These are phyloP conservation scores for Phrynosoma blainvillii DNA, from an alignment of 2,113 vertebrate genomes.

Conservation along the genomic window DNA sequence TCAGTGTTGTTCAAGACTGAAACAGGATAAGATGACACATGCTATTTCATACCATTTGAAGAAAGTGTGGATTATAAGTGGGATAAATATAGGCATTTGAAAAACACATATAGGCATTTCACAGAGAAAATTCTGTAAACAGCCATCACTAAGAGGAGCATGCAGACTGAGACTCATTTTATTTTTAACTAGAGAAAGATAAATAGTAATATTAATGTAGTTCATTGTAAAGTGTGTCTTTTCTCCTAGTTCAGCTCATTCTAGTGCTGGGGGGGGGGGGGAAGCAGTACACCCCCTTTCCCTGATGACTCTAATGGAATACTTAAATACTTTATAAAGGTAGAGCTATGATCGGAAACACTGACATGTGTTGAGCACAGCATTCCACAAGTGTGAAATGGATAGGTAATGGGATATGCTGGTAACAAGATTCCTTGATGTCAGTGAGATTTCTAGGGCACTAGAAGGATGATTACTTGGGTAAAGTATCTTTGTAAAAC, in stretches of 20 bases:
- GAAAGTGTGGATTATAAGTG: background rate
- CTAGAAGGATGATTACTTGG: background rate
- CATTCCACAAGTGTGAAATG: fast-evolving
- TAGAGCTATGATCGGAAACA: background rate
- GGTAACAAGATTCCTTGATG: background rate
- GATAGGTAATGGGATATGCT: fast-evolving
- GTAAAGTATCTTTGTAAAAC: background rate
- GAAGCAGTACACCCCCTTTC: fast-evolving
- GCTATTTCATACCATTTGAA: background rate
- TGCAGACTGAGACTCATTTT: background rate
- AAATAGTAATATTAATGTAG: background rate
- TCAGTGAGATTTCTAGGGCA: background rate
- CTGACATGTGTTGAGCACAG: background rate
- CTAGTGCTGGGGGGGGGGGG: background rate
- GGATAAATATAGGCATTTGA: background rate
- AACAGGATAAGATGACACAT: background rate
- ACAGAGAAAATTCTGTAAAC: background rate
- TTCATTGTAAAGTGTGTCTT: background rate
- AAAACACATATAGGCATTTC: background rate
- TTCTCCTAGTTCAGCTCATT: background rate
- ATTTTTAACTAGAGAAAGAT: background rate
- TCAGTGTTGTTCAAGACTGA: background rate
- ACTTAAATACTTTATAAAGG: background rate
- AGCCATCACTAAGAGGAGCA: background rate
- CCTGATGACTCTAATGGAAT: background rate